Evolutionary conservation across 35 echinoderm and acorn worm species (phyloP).

Genomic region (Lytechinus pictus): DNA sequence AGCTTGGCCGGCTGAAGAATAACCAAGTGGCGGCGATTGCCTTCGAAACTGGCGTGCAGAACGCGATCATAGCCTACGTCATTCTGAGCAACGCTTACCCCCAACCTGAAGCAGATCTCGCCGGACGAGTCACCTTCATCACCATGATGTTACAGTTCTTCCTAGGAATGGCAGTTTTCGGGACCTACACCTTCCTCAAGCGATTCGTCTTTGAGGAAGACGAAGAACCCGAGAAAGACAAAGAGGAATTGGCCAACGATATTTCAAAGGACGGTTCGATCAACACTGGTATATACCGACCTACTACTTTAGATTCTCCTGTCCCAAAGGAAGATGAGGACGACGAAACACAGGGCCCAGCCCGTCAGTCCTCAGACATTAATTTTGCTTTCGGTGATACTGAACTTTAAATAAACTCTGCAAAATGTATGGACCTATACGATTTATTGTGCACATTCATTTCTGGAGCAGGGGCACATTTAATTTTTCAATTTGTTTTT

Average conservation of each 20-base stretch:
- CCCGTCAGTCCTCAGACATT: not conserved
- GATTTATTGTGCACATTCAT: no score
- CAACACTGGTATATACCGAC: not conserved
- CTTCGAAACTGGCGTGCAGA: slow-evolving; percentile 81
- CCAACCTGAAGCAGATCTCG: slow-evolving; percentile 64
- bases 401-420: no score
- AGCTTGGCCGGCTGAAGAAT: slow-evolving; percentile 2
- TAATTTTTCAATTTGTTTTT: no score
- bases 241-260: not conserved
- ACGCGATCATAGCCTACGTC: slow-evolving; percentile 41
- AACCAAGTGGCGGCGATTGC: slow-evolving; percentile 49
- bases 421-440: no score
- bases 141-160: slow-evolving; percentile 42
- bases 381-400: not conserved
- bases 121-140: slow-evolving; percentile 54
- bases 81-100: slow-evolving; percentile 48
- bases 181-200: not conserved
- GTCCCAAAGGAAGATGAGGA: not conserved
- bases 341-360: not conserved
- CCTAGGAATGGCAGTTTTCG: not conserved
- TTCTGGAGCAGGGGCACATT: no score
- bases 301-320: not conserved
- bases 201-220: not conserved
- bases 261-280: not conserved
- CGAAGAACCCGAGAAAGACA: not conserved